phyloP scores from a whole-genome alignment of 2,797 vertebrate species.

The Octomys mimax region DNA sequence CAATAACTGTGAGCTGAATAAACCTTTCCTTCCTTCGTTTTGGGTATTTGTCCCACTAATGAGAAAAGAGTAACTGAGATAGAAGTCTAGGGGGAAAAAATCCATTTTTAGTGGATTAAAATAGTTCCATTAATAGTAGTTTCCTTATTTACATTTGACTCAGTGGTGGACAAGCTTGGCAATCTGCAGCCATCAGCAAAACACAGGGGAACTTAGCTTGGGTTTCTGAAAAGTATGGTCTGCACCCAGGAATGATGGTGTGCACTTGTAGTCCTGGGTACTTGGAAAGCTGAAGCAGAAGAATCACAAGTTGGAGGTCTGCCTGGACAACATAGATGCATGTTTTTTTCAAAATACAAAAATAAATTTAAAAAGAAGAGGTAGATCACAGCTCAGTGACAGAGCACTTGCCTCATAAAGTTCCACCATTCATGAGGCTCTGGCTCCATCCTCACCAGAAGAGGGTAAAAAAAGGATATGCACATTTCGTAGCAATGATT shows the following conservation, averaged over 20 bases:
- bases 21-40: too few species aligned
- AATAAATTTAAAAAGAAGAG: neutral
- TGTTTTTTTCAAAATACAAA: neutral
- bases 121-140: too few species aligned
- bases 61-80: too few species aligned
- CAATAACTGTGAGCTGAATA: too few species aligned
- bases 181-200: fast-evolving
- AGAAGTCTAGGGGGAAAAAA: neutral
- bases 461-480: neutral
- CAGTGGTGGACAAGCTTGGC: neutral
- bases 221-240: too few species aligned
- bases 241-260: neutral
- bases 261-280: too few species aligned
- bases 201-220: fast-evolving
- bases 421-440: neutral
- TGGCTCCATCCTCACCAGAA: neutral
- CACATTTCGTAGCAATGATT: fast-evolving
- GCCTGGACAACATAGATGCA: neutral
- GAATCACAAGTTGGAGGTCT: too few species aligned
- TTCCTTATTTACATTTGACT: neutral
- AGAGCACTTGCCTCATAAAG: neutral
- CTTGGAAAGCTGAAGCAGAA: too few species aligned
- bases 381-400: neutral
- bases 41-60: too few species aligned
- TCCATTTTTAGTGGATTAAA: too few species aligned